Evolutionary conservation across 2,797 vertebrate species (phyloP), one percentile per base, ranked within the genome.

Genomic region (Lacerta bilineata): DNA sequence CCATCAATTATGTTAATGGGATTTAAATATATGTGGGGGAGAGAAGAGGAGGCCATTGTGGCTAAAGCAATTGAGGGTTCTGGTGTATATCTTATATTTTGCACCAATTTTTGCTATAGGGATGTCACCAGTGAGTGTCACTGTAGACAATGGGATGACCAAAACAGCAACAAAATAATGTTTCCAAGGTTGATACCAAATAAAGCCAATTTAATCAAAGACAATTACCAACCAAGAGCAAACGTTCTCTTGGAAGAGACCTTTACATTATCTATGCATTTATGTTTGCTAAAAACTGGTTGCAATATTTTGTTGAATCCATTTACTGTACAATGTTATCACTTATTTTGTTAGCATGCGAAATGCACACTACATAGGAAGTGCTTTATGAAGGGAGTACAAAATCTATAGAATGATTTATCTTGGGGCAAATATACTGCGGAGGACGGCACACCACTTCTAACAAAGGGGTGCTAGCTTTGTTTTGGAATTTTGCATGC

Each of bases 401-500:
- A 7, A 3, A 25, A 74, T 25, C 85, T 74, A 55, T 15, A 55
- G 83, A 89, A 79, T 89, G 43, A 84, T 88, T 91, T 90, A 81
- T 94, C 59, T 3, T 89, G 90, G 87, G 86, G 75, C 82, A 92
- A 90, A 91, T 93, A 93, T 88, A 75, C 80, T 92, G 91, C 93
- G 93, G 85, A 86, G 18, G 33, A 20, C 33, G n/a, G 88, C 91
- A 83, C 77, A 84, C 88, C 90, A 92, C 43, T 92, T 85, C 90
- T 94, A 93, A 95, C 92, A 96, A 93, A 95, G 93, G 91, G 93
- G 95, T 95, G 95, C 95, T 91, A 94, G 94, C 96, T 88, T 95
- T 95, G 89, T 90, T 93, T 82, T 88, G 90, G 93, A 95, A 94
- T 92, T 95, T 92, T 88, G 91, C 27, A 29, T 90, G 85, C 88